A percentile compares a stretch with the other conserved stretches of the same genome.
phyloP scores from a whole-genome alignment of 2,797 vertebrate genomes.

The Rallus crepitans region DNA sequence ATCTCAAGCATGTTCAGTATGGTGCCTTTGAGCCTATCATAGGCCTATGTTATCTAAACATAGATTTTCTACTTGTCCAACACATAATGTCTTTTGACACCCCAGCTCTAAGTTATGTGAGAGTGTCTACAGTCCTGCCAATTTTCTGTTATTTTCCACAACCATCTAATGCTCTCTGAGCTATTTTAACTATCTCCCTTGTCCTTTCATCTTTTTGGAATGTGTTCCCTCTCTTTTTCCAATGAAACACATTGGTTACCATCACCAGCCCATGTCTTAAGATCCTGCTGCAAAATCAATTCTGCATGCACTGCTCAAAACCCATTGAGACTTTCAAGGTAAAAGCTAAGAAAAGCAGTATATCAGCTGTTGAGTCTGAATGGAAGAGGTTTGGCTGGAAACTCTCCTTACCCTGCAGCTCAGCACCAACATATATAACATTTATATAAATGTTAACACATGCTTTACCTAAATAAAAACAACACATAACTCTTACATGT shows the following conservation, averaged over 20 bases:
- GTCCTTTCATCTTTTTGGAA: not conserved
- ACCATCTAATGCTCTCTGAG: not conserved
- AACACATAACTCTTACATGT: not conserved
- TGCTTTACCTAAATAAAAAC: not conserved
- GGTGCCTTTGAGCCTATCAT: no score
- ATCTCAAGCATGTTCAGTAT: no score
- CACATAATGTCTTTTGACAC: no score
- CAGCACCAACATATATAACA: not conserved
- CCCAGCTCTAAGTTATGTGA: no score
- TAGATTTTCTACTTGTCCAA: no score
- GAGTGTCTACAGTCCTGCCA: no score
- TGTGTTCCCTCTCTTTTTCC: not conserved
- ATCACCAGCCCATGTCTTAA: not conserved
- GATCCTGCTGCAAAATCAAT: not conserved
- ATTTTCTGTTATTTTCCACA: no score
- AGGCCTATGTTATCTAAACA: no score
- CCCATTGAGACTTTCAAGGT: not conserved
- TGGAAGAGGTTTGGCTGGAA: not conserved
- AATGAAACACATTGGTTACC: not conserved
- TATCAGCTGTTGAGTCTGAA: not conserved
- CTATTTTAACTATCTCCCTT: not conserved
- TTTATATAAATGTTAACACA: not conserved
- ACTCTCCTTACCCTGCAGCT: not conserved
- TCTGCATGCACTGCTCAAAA: not conserved
- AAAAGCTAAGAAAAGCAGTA: not conserved